A percentile compares a stretch with the other conserved stretches of the same genome.
Conservation (phyloP, 2,113 vertebrate species). For the Aldabrachelys gigantea region DNA sequence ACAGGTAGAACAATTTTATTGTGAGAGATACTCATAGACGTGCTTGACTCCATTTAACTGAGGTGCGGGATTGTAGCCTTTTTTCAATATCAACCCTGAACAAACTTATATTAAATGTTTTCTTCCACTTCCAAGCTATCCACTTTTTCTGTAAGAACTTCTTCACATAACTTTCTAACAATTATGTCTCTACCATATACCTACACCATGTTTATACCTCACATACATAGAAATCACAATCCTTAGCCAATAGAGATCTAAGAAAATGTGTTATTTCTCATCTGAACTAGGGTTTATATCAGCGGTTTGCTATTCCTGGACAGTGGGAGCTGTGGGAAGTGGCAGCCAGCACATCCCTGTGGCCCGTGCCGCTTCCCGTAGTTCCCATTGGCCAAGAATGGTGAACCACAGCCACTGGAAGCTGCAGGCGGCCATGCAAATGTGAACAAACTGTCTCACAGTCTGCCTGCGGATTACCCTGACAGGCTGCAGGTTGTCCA, state of each 20-base stretch:
- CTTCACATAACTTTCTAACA: not conserved
- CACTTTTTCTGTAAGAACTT: not conserved
- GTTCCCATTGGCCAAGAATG: too few relatives aligned
- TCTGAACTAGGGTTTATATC: not conserved
- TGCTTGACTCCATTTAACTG: not conserved
- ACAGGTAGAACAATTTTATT: not conserved
- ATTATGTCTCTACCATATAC: not conserved
- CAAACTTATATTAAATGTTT: not conserved
- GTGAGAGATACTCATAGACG: not conserved
- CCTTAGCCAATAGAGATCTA: not conserved
- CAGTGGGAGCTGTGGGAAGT: too few relatives aligned
- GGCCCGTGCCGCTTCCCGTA: too few relatives aligned
- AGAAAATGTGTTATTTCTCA: not conserved
- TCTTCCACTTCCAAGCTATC: not conserved
- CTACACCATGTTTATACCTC: not conserved
- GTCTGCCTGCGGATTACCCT: too few relatives aligned
- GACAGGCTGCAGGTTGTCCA: too few relatives aligned
- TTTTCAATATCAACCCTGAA: not conserved
- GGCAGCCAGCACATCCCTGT: too few relatives aligned
- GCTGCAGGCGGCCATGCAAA: too few relatives aligned
- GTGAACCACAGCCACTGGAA: too few relatives aligned
- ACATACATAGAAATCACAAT: not conserved
- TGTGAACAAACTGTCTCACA: too few relatives aligned
- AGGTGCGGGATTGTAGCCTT: not conserved
- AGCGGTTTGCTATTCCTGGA: too few relatives aligned